phyloP scores from a whole-genome alignment of 2,888 invertebrate genomes.

The Hermaeophaga mercurialis region DNA sequence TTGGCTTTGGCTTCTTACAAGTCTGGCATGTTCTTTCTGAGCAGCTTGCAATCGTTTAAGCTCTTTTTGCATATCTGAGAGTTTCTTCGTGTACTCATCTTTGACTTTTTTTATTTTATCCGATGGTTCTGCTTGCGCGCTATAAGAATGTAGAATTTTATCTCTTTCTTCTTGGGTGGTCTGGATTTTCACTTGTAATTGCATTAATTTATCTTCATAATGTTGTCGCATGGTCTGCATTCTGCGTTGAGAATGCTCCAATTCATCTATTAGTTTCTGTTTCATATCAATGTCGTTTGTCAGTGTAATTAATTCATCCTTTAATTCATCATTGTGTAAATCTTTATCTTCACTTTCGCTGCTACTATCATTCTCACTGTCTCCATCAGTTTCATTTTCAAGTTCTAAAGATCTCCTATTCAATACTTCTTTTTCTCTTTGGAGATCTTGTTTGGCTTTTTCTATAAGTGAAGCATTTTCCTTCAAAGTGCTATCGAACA shows the following conservation, averaged over 20 bases:
- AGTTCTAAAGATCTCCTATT: constrained; percentile 58
- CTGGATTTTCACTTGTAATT: constrained; percentile 81
- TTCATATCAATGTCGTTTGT: constrained; percentile 95
- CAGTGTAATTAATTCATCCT: constrained; percentile 84
- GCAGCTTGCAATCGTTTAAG: constrained; percentile 83
- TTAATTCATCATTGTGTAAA: constrained; percentile 63
- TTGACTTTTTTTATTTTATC: constrained; percentile 81
- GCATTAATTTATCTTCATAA: constrained; percentile 89
- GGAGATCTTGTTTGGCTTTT: constrained; percentile 80
- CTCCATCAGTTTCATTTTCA: constrained; percentile 62
- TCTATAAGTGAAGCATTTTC: constrained; percentile 67
- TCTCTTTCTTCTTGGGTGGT: constrained; percentile 91
- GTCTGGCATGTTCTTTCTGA: constrained; percentile 85
- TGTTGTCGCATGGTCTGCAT: constrained; percentile 85
- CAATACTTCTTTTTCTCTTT: constrained; percentile 65
- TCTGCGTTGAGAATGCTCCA: constrained; percentile 87
- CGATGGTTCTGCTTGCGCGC: constrained; percentile 62
- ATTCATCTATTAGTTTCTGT: constrained; percentile 89
- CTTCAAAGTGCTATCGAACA: constrained; percentile 43
- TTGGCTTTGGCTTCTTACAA: constrained; percentile 80
- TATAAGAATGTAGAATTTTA: constrained; percentile 71
- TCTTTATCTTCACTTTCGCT: constrained; percentile 64
- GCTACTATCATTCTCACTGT: constrained; percentile 62
- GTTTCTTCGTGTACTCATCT: constrained; percentile 87
- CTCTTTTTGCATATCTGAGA: constrained; percentile 84